Base-by-base conservation (phyloP, 2,888 invertebrate genomes). In the Hololepta plana region DNA sequence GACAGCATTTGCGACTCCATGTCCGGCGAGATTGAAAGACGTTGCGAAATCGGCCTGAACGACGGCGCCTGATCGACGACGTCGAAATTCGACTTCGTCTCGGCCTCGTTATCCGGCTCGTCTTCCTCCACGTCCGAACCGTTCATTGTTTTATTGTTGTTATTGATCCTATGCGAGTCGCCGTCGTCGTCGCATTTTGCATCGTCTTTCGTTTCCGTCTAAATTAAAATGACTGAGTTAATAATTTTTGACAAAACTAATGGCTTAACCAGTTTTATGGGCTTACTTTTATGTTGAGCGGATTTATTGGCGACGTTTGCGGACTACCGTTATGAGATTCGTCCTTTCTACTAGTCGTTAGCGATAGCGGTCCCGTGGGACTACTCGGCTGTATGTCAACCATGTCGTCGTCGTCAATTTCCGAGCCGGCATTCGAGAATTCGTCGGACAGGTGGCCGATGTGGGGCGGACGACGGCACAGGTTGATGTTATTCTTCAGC, bases 331-430 rank as follows among this genome's bases (percentile, higher is more conserved):
- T 59, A 36, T 62, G 61, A 4, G 53, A 51, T 29, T 63, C 60
- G 32, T 59, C 57, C 40, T 65, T 69, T 37, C 63, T 60, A 13
- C 57, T 63, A 4, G 72, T 76, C 22, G 74, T 76, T 33, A 77
- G 50, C 2, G 76, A 76, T 3, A 77, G 54, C 11, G 77, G 79
- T 21, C 69, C 62, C 33, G 66, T 68, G 7, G 76, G 75, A 41
- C 69, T 72, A 4, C 71, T 62, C 29, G 72, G 61, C 27, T 67
- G 67, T 13, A 39, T 62, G 25, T 55, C 53, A 17, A 34, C 42
- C 28, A 59, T 61, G 29, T 66, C 69, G 35, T 76, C 76, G 32
- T 76, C 75, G 34, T 72, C 72, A 34, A 69, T 49, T 45, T 81
- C 81, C 11, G 69, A 69, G 4, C 67, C 68, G 23, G 60, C 60